Evolutionary conservation across 2,113 vertebrate species (phyloP).

Genomic region (Melanerpes formicivorus): DNA sequence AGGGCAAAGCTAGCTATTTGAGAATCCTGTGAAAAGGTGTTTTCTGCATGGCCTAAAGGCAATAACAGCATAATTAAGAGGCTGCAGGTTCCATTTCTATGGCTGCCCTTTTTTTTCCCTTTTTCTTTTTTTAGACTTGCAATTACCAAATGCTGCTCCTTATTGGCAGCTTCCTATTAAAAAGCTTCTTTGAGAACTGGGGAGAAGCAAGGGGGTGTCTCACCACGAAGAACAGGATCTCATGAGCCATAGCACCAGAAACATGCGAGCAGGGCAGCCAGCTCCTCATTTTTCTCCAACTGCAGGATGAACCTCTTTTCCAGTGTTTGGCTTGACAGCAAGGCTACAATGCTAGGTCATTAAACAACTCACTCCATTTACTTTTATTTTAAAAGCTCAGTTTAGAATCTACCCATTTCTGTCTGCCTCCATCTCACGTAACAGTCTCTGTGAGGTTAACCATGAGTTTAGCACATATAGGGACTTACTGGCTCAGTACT

Average conservation of each 20-base stretch:
- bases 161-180: background rate
- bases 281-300: background rate
- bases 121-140: background rate
- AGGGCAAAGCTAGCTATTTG: background rate
- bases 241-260: background rate
- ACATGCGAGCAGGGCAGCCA: background rate
- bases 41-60: background rate
- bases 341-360: constrained; percentile 55
- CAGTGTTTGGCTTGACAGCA: constrained; percentile 55
- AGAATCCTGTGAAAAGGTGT: background rate
- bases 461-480: constrained; percentile 57
- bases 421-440: constrained; percentile 50
- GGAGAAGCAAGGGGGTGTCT: background rate
- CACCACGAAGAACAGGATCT: background rate
- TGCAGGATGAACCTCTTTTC: constrained; percentile 46
- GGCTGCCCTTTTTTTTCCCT: background rate
- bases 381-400: constrained; percentile 72
- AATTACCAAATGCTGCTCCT: background rate
- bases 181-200: background rate
- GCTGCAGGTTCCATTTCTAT: background rate
- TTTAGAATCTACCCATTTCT: constrained; percentile 66
- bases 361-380: constrained; percentile 71
- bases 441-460: constrained; percentile 64
- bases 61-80: background rate
- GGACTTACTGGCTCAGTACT: constrained; percentile 48